Conservation (phyloP, 2,888 invertebrate genomes). For the Atethmia centrago region DNA sequence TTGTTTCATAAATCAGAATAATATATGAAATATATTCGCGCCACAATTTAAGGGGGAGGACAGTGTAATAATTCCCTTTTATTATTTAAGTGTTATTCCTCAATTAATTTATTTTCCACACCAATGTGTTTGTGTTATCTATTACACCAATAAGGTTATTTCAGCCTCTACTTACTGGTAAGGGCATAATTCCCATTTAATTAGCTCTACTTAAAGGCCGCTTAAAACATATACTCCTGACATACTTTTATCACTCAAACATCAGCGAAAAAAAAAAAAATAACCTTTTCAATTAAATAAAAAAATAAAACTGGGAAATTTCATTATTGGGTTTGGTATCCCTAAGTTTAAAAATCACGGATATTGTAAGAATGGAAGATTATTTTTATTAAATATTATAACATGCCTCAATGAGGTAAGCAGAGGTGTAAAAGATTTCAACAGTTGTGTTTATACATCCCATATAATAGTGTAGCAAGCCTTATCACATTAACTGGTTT, state of each 20-base stretch:
- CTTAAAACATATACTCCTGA: no score
- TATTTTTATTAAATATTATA: not conserved
- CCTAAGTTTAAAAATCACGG: not conserved
- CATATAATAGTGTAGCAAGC: not conserved
- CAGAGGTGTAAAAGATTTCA: not conserved
- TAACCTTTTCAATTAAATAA: accelerated
- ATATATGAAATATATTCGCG: not conserved
- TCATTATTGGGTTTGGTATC: not conserved
- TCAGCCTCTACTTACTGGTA: not conserved
- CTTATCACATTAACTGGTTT: not conserved
- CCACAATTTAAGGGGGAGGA: not conserved
- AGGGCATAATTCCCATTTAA: not conserved
- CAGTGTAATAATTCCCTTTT: no score
- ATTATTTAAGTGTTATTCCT: not conserved
- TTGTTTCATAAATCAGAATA: not conserved
- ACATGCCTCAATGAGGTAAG: not conserved
- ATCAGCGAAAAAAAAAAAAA: not conserved
- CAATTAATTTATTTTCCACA: not conserved
- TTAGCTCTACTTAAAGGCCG: not conserved
- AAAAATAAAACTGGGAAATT: slow-evolving; percentile 10
- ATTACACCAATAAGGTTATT: no score
- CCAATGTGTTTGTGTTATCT: not conserved
- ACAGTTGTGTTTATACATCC: not conserved
- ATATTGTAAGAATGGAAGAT: not conserved
- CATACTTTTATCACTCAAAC: no score